Conservation (phyloP, 2,113 vertebrate species). For the Nothocercus julius region DNA sequence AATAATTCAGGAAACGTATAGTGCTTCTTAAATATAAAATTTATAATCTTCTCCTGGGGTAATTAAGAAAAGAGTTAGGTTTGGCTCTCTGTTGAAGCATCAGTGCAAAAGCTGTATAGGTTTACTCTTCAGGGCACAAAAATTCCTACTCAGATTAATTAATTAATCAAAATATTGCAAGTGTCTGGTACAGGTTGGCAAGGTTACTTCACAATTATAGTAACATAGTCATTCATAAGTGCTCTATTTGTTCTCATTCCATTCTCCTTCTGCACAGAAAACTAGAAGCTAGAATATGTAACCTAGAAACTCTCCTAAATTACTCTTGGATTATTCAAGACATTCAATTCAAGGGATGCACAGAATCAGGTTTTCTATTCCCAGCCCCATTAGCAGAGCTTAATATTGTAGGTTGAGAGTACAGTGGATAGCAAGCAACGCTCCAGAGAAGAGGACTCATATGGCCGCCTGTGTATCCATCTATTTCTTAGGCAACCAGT, state of each 20-base stretch:
- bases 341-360: not conserved
- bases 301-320: not conserved
- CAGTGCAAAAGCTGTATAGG: not conserved
- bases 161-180: not conserved
- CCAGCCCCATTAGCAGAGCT: not conserved
- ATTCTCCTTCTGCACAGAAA: not conserved
- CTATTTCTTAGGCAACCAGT: not conserved
- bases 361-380: not conserved
- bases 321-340: not conserved
- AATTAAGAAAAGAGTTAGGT: not conserved
- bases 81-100: not conserved
- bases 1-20: not conserved
- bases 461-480: not conserved
- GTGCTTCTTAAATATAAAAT: not conserved
- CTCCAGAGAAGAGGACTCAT: not conserved
- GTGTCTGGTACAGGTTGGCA: not conserved
- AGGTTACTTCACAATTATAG: not conserved
- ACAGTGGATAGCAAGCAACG: not conserved
- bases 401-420: not conserved
- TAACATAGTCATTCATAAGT: not conserved
- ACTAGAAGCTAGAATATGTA: not conserved
- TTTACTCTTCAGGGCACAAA: not conserved
- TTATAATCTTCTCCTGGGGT: not conserved
- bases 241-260: not conserved
- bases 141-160: not conserved